These are phyloP conservation scores for Lissocephala sabroskyi DNA, from an alignment of 2,888 invertebrate species.

Conservation along the genomic window DNA sequence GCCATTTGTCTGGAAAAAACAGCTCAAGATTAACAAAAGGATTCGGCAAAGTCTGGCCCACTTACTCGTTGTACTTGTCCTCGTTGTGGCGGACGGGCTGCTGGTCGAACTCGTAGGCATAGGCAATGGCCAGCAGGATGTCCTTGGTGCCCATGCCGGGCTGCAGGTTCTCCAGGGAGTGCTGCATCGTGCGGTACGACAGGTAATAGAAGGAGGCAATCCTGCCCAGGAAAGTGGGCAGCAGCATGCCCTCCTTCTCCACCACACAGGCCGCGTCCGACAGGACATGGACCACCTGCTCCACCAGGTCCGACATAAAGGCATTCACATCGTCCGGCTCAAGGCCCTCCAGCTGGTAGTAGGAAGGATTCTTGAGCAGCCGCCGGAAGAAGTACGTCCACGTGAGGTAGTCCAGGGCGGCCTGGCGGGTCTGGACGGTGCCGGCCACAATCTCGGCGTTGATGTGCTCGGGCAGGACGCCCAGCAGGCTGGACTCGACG, in stretches of 20 bases:
- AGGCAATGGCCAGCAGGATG: slow-evolving; percentile 84
- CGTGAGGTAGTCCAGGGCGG: slow-evolving; percentile 96
- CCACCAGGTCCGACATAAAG: slow-evolving; percentile 87
- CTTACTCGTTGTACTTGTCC: slow-evolving; percentile 90
- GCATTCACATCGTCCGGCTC: slow-evolving; percentile 80
- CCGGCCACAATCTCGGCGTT: slow-evolving; percentile 98
- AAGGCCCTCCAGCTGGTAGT: slow-evolving; percentile 85
- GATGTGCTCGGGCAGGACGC: slow-evolving; percentile 94
- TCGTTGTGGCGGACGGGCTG: slow-evolving; percentile 99
- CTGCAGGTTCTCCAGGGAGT: slow-evolving; percentile 82
- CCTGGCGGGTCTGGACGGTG: slow-evolving; percentile 92
- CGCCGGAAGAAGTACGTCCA: slow-evolving; percentile 99
- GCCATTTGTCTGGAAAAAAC: slow-evolving; percentile 81
- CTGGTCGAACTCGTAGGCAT: slow-evolving; percentile 91
- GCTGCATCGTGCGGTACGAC: slow-evolving; percentile 90
- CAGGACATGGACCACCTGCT: slow-evolving; percentile 82
- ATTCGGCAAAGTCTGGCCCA: neutral
- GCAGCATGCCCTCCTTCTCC: slow-evolving; percentile 75
- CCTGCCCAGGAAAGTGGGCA: slow-evolving; percentile 86
- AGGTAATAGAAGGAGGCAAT: slow-evolving; percentile 98
- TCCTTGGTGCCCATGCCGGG: slow-evolving; percentile 79
- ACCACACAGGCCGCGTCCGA: slow-evolving; percentile 84
- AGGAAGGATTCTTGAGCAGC: slow-evolving; percentile 91
- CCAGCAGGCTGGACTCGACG: slow-evolving; percentile 94
- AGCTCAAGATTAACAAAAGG: neutral